These are phyloP conservation scores for Thermophis baileyi DNA, from an alignment of 2,113 vertebrate genomes.

Conservation along the genomic window DNA sequence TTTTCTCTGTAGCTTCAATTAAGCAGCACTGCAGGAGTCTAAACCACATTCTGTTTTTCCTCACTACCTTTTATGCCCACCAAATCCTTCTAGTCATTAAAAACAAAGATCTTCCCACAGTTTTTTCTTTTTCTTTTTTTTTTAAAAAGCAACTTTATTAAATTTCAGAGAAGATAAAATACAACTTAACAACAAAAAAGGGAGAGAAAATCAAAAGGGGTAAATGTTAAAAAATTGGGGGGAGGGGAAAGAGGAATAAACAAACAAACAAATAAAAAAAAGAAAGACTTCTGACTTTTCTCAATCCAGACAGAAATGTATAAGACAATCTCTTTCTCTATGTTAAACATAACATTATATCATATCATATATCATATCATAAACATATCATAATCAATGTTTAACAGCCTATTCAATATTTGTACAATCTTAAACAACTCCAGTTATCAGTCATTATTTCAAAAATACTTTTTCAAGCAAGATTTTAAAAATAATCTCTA, in stretches of 20 bases:
- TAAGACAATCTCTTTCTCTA: neutral
- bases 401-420: neutral
- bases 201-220: neutral
- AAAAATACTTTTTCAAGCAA: neutral
- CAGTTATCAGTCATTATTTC: neutral
- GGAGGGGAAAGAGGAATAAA: neutral
- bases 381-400: neutral
- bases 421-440: neutral
- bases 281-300: neutral
- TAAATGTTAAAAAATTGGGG: neutral
- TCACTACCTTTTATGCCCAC: neutral
- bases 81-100: neutral
- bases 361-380: too few relatives aligned
- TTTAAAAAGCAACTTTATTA: neutral
- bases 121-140: slow-evolving; percentile 19
- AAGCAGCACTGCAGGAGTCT: neutral
- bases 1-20: neutral
- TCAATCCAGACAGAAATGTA: neutral
- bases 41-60: slow-evolving; percentile 18
- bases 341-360: neutral
- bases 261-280: neutral
- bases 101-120: neutral
- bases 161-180: neutral
- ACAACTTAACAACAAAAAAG: neutral
- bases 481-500: neutral